Evolutionary conservation across 2,888 invertebrate species (phyloP).

Genomic region (Heterodera filipjevi): DNA sequence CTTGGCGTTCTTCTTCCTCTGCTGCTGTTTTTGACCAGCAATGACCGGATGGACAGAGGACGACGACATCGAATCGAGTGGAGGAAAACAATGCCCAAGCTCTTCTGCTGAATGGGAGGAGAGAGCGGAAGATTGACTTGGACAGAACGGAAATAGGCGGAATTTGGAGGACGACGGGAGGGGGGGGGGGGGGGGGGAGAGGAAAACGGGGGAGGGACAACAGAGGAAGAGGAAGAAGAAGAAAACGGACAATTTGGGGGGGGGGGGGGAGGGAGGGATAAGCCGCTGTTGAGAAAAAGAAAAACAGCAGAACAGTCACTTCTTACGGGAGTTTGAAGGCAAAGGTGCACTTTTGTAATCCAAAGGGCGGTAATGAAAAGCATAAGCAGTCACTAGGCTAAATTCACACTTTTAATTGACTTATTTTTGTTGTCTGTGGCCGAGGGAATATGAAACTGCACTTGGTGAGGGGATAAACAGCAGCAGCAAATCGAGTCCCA

Average conservation of each 20-base stretch:
- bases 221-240: background rate
- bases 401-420: background rate
- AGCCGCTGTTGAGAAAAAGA: background rate
- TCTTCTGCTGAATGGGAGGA: background rate
- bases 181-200: background rate
- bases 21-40: background rate
- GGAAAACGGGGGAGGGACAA: background rate
- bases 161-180: background rate
- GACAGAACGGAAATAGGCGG: constrained; percentile 1
- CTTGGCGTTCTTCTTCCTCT: no score
- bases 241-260: background rate
- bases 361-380: background rate
- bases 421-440: background rate
- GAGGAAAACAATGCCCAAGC: background rate
- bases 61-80: no score
- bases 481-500: background rate
- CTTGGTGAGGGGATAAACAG: background rate
- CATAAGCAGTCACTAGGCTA: no score
- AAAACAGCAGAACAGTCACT: background rate
- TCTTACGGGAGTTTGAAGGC: no score
- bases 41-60: constrained; percentile 5
- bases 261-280: background rate
- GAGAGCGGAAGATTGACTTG: background rate
- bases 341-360: no score
- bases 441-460: no score